Evolutionary conservation across 2,888 invertebrate species (phyloP), one percentile per base, ranked within the genome.

Genomic region (Anoplius nigerrimus): DNA sequence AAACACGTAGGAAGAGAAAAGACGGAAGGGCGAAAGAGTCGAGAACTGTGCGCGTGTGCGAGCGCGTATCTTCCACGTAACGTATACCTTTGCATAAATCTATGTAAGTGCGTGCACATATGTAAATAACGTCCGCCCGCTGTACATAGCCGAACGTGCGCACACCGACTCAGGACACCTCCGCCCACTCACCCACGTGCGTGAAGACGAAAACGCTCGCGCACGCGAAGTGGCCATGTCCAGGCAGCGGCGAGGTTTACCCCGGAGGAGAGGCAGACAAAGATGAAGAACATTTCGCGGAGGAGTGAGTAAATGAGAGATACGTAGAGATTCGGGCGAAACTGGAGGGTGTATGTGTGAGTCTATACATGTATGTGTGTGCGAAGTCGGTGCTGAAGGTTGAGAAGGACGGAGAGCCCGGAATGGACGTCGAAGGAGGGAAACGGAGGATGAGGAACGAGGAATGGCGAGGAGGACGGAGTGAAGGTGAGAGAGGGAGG

Each of bases 71-170:
- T 66, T 73, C 69, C 67, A 69, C 58, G 74, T 74, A 73, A 71
- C 76, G 65, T 69, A 75, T 67, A 72, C 75, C 67, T 75, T 75
- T 75, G 70, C 75, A 75, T 75, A 74, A 72, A 75, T 67, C 74
- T 21, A 20, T 45, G 15, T 53, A 52, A 42, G 42, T 24, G 48
- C 53, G 43, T 59, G 66, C 34, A 24, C 16, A 53, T 21, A 52
- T 46, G 22, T 16, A 48, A 56, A 56, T 56, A 56, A 56, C 22
- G 45, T 5, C 13, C 48, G 2, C 48, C 18, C 48, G 48, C 48
- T 11, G n/a, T 18, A 18, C n/a, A 8, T 48, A 18, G 13, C 11
- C 8, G 11, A 11, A 34, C 34, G 34, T 34, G 11, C 11, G 11
- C 34, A 6, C 11, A n/a, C n/a, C n/a, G n/a, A n/a, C n/a, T n/a